phyloP scores from a whole-genome alignment of 92 coral and sea anemone species.

The Bergia sp. region DNA sequence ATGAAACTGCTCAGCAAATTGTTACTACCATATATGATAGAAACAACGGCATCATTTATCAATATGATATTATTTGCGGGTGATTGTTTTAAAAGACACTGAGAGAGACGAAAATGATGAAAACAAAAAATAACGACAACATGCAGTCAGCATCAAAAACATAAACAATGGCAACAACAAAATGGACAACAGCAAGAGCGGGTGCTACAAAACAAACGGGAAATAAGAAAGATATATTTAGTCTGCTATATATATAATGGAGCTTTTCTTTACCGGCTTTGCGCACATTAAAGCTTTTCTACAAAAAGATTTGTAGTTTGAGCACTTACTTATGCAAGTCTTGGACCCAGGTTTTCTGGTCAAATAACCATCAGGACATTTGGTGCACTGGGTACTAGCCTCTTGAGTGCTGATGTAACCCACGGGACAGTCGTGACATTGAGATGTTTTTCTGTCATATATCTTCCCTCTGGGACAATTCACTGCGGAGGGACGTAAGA shows the following conservation, averaged over 20 bases:
- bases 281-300: background rate
- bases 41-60: no score
- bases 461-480: background rate
- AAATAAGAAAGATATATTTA: no score
- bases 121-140: background rate
- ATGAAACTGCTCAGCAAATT: no score
- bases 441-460: background rate
- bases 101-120: no score
- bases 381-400: constrained; percentile 17
- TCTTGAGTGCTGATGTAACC: constrained; percentile 4
- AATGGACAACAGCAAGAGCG: no score
- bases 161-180: background rate
- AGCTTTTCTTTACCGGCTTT: background rate
- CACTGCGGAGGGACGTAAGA: background rate
- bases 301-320: no score
- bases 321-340: background rate
- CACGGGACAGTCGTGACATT: background rate
- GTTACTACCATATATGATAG: no score
- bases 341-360: constrained; percentile 10
- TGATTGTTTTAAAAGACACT: no score
- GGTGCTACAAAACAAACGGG: background rate
- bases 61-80: no score
- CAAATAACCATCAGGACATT: constrained; percentile 7
- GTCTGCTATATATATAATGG: no score
- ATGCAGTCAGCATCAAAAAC: background rate